These are phyloP conservation scores for Strix uralensis DNA, from an alignment of 2,113 vertebrate species.

Conservation along the genomic window DNA sequence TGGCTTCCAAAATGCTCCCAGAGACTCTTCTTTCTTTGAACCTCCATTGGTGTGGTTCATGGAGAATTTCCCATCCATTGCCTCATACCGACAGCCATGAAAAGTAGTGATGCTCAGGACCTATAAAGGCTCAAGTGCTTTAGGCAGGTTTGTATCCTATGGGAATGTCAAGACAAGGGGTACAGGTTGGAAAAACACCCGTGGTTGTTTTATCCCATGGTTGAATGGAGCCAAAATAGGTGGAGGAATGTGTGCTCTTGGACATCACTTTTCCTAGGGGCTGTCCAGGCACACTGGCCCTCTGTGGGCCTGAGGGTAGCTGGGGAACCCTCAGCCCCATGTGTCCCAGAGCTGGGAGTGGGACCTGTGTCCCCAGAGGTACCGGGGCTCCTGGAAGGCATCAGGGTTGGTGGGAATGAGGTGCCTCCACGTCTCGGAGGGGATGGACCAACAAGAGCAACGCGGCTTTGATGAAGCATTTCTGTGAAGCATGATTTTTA, in stretches of 20 bases:
- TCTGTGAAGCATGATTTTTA: neutral
- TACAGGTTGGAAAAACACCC: neutral
- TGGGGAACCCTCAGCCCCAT: accelerated
- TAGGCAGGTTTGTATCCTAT: neutral
- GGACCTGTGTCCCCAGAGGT: neutral
- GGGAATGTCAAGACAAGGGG: neutral
- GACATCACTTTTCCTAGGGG: neutral
- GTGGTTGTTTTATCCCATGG: neutral
- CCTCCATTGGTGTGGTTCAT: neutral
- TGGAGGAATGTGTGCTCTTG: neutral
- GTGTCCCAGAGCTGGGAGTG: neutral
- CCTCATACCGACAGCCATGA: neutral
- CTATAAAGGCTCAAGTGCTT: neutral
- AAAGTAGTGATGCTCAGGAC: neutral
- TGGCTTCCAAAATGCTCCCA: neutral
- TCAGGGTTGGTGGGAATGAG: neutral
- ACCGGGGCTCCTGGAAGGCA: neutral
- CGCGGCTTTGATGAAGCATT: accelerated
- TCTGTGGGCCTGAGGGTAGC: accelerated
- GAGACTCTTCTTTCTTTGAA: neutral
- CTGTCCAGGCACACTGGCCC: accelerated
- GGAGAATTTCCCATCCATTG: neutral
- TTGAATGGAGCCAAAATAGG: neutral
- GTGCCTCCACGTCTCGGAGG: accelerated
- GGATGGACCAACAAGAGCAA: neutral